A percentile compares a stretch with the other conserved stretches of the same genome.
phyloP scores from a whole-genome alignment of 2,888 invertebrate genomes.

The Parnassius glacialis region DNA sequence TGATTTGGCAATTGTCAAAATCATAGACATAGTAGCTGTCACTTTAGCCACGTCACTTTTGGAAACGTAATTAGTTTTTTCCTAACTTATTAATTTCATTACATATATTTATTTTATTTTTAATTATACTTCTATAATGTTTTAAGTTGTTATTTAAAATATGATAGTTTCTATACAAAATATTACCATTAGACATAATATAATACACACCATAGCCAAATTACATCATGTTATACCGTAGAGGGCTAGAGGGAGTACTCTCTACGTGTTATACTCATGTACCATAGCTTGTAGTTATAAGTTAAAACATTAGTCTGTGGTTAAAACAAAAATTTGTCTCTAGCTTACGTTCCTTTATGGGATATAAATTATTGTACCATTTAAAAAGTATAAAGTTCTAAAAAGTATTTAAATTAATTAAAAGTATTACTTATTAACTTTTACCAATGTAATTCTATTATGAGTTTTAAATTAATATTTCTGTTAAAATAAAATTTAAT shows the following conservation, averaged over 20 bases:
- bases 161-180: too few relatives aligned
- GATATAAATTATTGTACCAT: neutral
- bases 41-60: slow-evolving; percentile 76
- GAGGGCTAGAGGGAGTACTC: too few relatives aligned
- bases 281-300: slow-evolving; percentile 15
- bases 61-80: slow-evolving; percentile 45
- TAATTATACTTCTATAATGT: neutral
- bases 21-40: slow-evolving; percentile 72
- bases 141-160: neutral
- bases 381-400: too few relatives aligned
- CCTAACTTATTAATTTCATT: neutral
- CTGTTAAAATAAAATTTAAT: neutral
- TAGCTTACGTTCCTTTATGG: slow-evolving; percentile 52
- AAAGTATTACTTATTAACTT: too few relatives aligned
- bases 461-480: too few relatives aligned
- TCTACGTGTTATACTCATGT: neutral
- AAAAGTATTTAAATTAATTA: too few relatives aligned
- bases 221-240: too few relatives aligned
- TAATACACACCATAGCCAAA: slow-evolving; percentile 10
- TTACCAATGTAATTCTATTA: too few relatives aligned
- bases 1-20: slow-evolving; percentile 77
- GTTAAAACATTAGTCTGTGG: too few relatives aligned
- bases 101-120: neutral
- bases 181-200: too few relatives aligned
- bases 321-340: slow-evolving; percentile 49